Conservation (phyloP, 2,113 vertebrate species). For the Barnardius zonarius region DNA sequence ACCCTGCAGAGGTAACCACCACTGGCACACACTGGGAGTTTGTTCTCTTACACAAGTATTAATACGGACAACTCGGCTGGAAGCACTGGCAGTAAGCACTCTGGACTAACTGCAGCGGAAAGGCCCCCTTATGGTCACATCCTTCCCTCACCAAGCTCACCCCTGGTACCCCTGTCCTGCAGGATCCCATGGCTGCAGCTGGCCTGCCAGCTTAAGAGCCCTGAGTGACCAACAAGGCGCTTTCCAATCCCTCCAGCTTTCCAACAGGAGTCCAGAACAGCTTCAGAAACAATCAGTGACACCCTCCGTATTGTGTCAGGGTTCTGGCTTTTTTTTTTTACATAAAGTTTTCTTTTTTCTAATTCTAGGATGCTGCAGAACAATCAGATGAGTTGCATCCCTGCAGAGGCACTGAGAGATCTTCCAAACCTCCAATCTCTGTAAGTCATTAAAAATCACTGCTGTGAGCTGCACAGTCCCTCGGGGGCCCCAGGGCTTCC, state of each 20-base stretch:
- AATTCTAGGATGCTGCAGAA: conserved; percentile 92
- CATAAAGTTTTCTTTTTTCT: conserved; percentile 24
- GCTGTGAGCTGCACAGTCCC: not conserved
- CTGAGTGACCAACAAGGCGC: not conserved
- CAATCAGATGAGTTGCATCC: conserved; percentile 87
- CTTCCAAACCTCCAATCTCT: conserved; percentile 92
- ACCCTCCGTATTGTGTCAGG: not conserved
- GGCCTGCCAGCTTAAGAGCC: not conserved
- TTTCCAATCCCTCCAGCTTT: not conserved
- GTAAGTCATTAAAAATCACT: conserved; percentile 79
- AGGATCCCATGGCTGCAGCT: not conserved
- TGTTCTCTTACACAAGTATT: not conserved
- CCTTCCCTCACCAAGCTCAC: not conserved
- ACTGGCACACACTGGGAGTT: not conserved
- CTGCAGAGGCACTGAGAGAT: conserved; percentile 87
- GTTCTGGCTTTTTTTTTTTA: not conserved
- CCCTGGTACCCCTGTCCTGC: not conserved
- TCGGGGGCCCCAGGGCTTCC: conserved; percentile 2
- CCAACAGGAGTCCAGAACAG: not conserved
- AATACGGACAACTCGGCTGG: not conserved
- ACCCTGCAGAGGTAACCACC: not conserved
- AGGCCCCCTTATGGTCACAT: not conserved
- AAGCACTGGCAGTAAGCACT: not conserved
- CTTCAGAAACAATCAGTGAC: not conserved
- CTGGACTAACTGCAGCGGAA: not conserved